These are phyloP conservation scores for Heliconius hermathena DNA, from an alignment of 1,140 invertebrate species.

Conservation along the genomic window DNA sequence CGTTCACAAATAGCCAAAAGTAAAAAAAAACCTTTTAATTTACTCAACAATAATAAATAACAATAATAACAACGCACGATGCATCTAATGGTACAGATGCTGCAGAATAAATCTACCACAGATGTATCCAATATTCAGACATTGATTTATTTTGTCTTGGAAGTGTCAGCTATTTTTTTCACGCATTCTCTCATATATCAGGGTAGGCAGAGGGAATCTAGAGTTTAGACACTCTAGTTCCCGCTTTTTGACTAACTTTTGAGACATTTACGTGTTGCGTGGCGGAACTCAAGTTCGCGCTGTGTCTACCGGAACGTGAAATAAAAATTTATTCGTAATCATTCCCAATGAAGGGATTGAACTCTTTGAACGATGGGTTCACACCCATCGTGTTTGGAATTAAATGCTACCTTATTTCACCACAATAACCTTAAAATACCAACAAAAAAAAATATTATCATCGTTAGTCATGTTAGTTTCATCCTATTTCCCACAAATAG, in stretches of 20 bases:
- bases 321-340: not conserved
- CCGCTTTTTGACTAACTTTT: not conserved
- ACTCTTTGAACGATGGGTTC: no score
- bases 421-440: not conserved
- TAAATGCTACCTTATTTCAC: not conserved
- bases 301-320: not conserved
- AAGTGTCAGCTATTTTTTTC: not conserved
- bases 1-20: not conserved
- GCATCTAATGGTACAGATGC: conserved; percentile 13
- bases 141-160: not conserved
- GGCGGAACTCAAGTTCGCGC: not conserved
- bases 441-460: no score
- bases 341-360: not conserved
- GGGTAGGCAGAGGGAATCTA: not conserved
- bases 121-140: not conserved
- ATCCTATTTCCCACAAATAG: no score
- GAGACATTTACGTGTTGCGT: not conserved
- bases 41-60: not conserved
- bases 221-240: not conserved
- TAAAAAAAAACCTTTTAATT: not conserved
- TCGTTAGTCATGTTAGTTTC: no score
- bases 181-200: not conserved
- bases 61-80: conserved; percentile 2
- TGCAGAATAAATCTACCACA: conserved; percentile 5
- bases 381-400: no score